Evolutionary conservation across 2,888 invertebrate genomes (phyloP), one percentile per base, ranked within the genome.

Genomic region (Ophion ellenae): DNA sequence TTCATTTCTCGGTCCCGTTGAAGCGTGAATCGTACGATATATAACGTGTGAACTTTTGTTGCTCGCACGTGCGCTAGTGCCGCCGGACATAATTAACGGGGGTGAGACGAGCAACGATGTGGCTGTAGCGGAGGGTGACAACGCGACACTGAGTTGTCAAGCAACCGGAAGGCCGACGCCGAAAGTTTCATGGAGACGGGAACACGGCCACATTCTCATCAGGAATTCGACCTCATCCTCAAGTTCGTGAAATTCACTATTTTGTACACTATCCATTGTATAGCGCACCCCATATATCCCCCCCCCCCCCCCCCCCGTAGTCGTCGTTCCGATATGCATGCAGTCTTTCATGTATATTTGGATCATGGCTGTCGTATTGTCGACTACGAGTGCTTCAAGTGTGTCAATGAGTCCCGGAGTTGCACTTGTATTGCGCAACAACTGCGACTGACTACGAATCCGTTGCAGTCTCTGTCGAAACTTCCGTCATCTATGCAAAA

Each of bases 61-160:
- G 66, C 75, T 73, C 20, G n/a, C 32, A 73, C 36, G 32, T 53
- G 53, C 63, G 66, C 7, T 94, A 96, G 96, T 96, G 81, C 96
- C 96, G 32, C 96, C 96, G 86, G 96, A 96, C 93, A 96, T 96
- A 89, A 90, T 92, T 88, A 94, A 95, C 90, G 96, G 96, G 89
- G 94, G 94, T 78, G 95, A 95, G 86, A 96, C 96, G 76, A 96
- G 96, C 91, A 95, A 95, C 74, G 96, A 96, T 92, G 93, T 96
- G 86, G 95, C 95, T 70, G 95, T 95, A 40, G 94, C 95, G 79
- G 96, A 96, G 91, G 95, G 96, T 69, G 96, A 96, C 89, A 96
- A 96, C 92, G 96, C 95, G 69, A 96, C 96, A 70, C 92, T 96
- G 80, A 94, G 94, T 83, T 96, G 96, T 91, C 93, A 94, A 85